Percentiles rank a stretch among this genome's conserved stretches.
Conservation (phyloP, 92 coral and sea anemone species). For the Porites lobata region DNA sequence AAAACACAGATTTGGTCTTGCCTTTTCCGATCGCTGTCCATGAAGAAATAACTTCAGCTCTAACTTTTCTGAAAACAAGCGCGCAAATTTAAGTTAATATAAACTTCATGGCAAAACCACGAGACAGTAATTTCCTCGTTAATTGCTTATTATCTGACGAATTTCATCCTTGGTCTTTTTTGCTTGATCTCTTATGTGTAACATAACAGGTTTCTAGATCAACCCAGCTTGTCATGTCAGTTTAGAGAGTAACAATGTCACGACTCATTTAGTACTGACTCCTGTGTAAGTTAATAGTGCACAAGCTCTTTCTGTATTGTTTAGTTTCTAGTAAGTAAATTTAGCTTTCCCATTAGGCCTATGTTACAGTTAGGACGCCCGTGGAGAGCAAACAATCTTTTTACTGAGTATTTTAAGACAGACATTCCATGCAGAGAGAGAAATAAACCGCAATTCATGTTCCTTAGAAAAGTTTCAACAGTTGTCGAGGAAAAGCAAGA, state of each 20-base stretch:
- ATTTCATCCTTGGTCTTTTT: too few species aligned
- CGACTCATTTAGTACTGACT: slow-evolving; percentile 10
- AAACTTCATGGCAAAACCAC: background rate
- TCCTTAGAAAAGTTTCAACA: background rate
- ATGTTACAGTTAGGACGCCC: slow-evolving; percentile 17
- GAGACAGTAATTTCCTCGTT: background rate
- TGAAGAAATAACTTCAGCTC: too few species aligned
- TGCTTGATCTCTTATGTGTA: background rate
- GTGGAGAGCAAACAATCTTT: slow-evolving; percentile 1
- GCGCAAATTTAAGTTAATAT: too few species aligned
- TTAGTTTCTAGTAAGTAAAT: slow-evolving; percentile 8
- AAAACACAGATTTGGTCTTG: too few species aligned
- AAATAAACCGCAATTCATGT: background rate
- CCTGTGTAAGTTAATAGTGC: background rate
- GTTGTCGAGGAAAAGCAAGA: background rate
- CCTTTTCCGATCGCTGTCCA: too few species aligned
- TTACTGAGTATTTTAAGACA: background rate
- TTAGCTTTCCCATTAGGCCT: slow-evolving; percentile 3
- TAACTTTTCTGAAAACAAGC: too few species aligned
- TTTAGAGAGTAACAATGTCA: background rate
- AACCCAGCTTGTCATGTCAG: background rate
- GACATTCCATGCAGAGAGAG: too few species aligned
- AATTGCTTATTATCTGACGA: too few species aligned
- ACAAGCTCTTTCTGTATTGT: slow-evolving; percentile 5
- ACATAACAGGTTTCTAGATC: background rate